phyloP scores from a whole-genome alignment of 2,888 invertebrate genomes.

The Drosophila kambysellisi region DNA sequence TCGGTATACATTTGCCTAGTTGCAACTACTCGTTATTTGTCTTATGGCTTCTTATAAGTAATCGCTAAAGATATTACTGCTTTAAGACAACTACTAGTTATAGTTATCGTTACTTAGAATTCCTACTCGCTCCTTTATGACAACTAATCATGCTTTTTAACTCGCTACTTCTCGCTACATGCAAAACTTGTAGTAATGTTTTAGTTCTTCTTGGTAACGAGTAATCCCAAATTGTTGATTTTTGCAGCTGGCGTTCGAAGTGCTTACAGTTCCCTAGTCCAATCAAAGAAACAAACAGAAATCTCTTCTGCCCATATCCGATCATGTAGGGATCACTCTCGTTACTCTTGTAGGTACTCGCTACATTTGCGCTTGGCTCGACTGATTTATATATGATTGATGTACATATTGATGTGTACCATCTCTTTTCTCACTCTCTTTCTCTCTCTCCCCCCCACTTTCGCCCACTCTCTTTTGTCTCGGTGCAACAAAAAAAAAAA shows the following conservation, averaged over 20 bases:
- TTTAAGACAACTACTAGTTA: too few species aligned
- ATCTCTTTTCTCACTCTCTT: slow-evolving; percentile 63
- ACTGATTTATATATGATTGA: slow-evolving; percentile 18
- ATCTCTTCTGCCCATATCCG: slow-evolving; percentile 2
- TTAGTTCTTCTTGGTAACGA: not conserved
- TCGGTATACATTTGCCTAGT: not conserved
- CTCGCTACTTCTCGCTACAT: not conserved
- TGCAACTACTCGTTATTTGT: not conserved
- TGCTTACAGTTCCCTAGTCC: slow-evolving; percentile 7
- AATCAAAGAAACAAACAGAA: not conserved
- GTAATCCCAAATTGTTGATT: not conserved
- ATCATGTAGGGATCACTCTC: not conserved
- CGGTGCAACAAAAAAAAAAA: not conserved
- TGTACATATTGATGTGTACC: slow-evolving; percentile 52
- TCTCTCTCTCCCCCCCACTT: slow-evolving; percentile 25
- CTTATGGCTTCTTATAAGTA: not conserved
- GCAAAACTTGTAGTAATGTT: not conserved
- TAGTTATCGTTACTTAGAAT: not conserved
- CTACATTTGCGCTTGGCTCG: slow-evolving; percentile 60
- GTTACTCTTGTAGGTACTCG: slow-evolving; percentile 20
- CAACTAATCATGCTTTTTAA: not conserved
- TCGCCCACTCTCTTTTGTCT: slow-evolving; percentile 7
- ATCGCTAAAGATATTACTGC: not conserved
- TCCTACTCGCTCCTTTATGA: not conserved
- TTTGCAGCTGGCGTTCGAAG: not conserved